These are phyloP conservation scores for Argya squamiceps DNA, from an alignment of 2,797 vertebrate species.

Conservation along the genomic window DNA sequence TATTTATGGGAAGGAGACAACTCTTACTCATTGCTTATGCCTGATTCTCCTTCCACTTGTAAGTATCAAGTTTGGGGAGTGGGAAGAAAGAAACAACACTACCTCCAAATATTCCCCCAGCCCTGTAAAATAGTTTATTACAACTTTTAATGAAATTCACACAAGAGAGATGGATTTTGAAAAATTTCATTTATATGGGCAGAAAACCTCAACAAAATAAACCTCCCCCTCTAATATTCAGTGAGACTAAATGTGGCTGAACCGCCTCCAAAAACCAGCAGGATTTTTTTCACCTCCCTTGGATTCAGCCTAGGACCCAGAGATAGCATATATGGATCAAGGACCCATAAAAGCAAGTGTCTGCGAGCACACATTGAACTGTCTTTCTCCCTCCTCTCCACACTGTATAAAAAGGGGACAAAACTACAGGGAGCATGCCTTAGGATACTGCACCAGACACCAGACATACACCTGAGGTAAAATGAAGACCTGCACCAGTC, in stretches of 20 bases:
- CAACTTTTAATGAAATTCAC: background rate
- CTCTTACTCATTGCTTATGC: background rate
- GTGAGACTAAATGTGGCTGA: background rate
- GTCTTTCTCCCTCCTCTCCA: background rate
- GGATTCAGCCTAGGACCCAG: background rate
- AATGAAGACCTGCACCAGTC: background rate
- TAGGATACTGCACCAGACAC: background rate
- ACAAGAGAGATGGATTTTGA: background rate
- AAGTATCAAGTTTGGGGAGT: background rate
- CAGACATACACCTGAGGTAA: background rate
- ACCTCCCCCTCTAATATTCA: background rate
- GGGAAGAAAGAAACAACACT: background rate
- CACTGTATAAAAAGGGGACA: background rate
- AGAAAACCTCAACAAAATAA: background rate
- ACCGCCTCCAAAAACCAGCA: background rate
- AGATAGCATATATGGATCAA: background rate
- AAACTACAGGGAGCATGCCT: background rate
- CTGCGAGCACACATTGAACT: background rate
- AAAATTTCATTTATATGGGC: background rate
- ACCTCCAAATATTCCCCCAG: background rate
- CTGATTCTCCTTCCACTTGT: background rate
- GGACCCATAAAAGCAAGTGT: background rate
- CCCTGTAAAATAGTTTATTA: background rate
- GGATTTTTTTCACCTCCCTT: background rate
- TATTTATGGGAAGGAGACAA: background rate